These are phyloP conservation scores for Acipenser ruthenus DNA, from an alignment of 2,797 vertebrate species.

Conservation along the genomic window DNA sequence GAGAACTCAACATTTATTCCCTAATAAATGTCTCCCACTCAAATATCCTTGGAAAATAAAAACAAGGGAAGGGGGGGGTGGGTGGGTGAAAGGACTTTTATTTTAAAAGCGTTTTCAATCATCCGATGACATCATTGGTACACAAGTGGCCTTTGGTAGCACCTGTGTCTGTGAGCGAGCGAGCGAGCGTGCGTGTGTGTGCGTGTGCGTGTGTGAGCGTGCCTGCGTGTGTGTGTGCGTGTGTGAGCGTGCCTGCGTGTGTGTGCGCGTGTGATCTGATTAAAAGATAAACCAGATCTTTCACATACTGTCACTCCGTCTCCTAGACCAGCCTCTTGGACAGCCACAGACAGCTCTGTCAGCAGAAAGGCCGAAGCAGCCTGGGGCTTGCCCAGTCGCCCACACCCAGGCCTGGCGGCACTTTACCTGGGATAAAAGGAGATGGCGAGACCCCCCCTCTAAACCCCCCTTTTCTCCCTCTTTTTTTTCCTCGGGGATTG, in stretches of 20 bases:
- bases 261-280: conserved; percentile 39
- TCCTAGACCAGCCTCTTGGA: conserved; percentile 29
- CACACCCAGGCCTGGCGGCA: background rate
- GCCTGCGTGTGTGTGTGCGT: background rate
- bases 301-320: conserved; percentile 57
- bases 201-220: background rate
- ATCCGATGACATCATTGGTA: conserved; percentile 62
- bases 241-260: background rate
- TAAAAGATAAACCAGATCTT: conserved; percentile 48
- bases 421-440: conserved; percentile 2
- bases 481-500: background rate
- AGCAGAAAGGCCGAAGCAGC: conserved; percentile 25
- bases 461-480: conserved; percentile 13
- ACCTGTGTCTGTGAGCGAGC: too few species aligned
- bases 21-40: too few species aligned
- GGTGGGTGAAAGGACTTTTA: conserved; percentile 37
- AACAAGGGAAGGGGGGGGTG: conserved; percentile 32
- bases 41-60: too few species aligned
- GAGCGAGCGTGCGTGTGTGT: conserved; percentile 15
- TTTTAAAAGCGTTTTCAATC: conserved; percentile 30
- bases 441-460: conserved; percentile 5
- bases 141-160: conserved; percentile 69
- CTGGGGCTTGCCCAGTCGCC: conserved; percentile 15
- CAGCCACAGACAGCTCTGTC: conserved; percentile 30
- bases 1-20: too few species aligned